A percentile compares a stretch with the other conserved stretches of the same genome.
Evolutionary conservation across 2,888 invertebrate species (phyloP).

Genomic region (Allygus modestus): DNA sequence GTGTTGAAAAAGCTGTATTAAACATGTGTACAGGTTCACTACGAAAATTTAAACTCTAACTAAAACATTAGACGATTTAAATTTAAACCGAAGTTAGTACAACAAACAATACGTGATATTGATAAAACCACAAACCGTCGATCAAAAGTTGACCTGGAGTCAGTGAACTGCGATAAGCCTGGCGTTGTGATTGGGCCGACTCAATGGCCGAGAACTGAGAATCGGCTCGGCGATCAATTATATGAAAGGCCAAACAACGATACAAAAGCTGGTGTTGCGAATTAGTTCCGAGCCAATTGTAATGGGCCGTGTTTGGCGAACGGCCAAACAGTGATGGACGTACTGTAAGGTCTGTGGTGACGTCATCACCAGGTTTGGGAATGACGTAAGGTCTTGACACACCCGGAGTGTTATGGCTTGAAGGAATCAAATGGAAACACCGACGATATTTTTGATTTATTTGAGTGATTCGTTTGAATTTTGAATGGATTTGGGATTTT

Average conservation of each 20-base stretch:
- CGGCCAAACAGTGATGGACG: not conserved
- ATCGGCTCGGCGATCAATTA: not conserved
- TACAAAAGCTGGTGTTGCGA: conserved; percentile 20
- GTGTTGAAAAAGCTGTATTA: too few species aligned
- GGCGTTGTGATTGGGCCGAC: not conserved
- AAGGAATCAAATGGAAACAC: too few species aligned
- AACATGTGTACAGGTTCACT: too few species aligned
- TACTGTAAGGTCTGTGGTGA: not conserved
- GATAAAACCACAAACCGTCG: not conserved
- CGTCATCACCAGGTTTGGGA: not conserved
- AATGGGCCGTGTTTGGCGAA: not conserved
- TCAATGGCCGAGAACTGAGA: not conserved
- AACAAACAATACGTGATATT: too few species aligned
- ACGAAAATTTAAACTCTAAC: too few species aligned
- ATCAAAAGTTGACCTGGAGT: not conserved
- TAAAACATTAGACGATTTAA: too few species aligned
- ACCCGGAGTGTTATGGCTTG: too few species aligned
- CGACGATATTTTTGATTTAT: too few species aligned
- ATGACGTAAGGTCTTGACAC: not conserved
- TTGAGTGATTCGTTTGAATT: too few species aligned
- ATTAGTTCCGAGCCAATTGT: conserved; percentile 27
- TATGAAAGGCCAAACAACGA: conserved; percentile 1
- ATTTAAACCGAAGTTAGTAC: too few species aligned
- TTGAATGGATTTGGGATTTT: too few species aligned
- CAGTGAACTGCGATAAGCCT: not conserved